These are phyloP conservation scores for Halocynthia aurantium DNA, from an alignment of 23 tunicate species.

Conservation along the genomic window DNA sequence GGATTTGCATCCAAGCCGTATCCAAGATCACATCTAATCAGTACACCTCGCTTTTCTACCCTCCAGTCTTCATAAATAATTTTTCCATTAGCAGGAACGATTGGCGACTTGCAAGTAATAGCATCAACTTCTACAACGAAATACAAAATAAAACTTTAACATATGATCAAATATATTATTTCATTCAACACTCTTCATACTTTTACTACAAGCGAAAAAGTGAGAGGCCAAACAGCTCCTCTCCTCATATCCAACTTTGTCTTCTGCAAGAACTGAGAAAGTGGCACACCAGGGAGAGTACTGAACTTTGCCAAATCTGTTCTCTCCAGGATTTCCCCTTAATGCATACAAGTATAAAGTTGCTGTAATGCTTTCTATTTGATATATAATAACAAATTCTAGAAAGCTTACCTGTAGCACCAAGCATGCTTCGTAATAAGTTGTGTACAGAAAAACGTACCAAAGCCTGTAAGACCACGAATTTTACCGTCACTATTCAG, in stretches of 20 bases:
- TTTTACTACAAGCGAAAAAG: constrained; percentile 61
- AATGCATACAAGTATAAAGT: not conserved
- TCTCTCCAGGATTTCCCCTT: constrained; percentile 14
- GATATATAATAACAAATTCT: not conserved
- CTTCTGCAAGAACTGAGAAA: constrained; percentile 36
- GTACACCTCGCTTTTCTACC: constrained; percentile 22
- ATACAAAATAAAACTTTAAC: not conserved
- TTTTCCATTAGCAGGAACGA: constrained; percentile 25
- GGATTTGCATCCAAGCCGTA: constrained; percentile 40
- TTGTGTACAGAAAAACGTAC: constrained; percentile 35
- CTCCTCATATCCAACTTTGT: constrained; percentile 47
- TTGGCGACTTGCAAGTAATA: constrained; percentile 32
- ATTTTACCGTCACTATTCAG: constrained; percentile 15
- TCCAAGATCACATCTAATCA: constrained; percentile 36
- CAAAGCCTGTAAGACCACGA: constrained; percentile 15
- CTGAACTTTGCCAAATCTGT: constrained; percentile 22
- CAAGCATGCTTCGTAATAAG: constrained; percentile 25
- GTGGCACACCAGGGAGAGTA: constrained; percentile 82
- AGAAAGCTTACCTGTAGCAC: constrained; percentile 60
- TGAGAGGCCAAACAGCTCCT: constrained; percentile 55
- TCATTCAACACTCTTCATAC: constrained; percentile 24
- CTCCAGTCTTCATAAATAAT: constrained; percentile 59
- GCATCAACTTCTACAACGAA: constrained; percentile 10
- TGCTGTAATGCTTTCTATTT: not conserved
- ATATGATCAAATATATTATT: not conserved